Conservation (phyloP, 2,113 vertebrate genomes). For the Carassius auratus region DNA sequence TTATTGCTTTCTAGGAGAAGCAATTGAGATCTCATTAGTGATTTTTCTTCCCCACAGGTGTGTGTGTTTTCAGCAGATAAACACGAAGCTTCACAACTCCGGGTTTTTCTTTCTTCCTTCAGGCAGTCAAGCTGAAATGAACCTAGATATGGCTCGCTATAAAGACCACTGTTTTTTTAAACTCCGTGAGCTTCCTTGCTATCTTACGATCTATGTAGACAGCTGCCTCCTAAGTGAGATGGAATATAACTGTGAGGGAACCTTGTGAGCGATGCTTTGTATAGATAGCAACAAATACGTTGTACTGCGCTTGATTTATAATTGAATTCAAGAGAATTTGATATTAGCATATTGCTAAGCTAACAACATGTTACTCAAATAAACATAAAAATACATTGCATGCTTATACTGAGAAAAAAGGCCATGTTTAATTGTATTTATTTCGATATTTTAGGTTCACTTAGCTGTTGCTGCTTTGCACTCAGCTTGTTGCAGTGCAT, state of each 20-base stretch:
- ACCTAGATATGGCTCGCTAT: not conserved
- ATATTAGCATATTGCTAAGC: not conserved
- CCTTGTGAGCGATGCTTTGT: not conserved
- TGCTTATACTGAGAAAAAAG: not conserved
- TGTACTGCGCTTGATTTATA: not conserved
- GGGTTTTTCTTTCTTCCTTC: not conserved
- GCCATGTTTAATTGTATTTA: not conserved
- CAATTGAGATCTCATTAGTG: not conserved
- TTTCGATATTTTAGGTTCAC: too few species aligned
- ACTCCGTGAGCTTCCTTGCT: not conserved
- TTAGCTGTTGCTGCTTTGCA: not conserved
- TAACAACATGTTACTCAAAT: not conserved
- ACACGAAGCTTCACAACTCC: not conserved
- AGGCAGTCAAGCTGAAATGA: not conserved
- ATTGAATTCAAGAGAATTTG: not conserved
- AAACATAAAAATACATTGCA: not conserved
- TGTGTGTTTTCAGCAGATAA: slow-evolving; percentile 8
- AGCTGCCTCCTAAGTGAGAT: not conserved
- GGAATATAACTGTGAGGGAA: not conserved
- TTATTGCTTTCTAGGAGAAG: not conserved
- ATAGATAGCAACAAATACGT: not conserved
- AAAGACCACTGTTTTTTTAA: not conserved
- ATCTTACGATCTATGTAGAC: not conserved
- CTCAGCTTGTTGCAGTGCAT: not conserved
- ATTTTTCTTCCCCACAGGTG: not conserved